phyloP scores from a whole-genome alignment of 2,113 vertebrate species.

The Perognathus longimembris region DNA sequence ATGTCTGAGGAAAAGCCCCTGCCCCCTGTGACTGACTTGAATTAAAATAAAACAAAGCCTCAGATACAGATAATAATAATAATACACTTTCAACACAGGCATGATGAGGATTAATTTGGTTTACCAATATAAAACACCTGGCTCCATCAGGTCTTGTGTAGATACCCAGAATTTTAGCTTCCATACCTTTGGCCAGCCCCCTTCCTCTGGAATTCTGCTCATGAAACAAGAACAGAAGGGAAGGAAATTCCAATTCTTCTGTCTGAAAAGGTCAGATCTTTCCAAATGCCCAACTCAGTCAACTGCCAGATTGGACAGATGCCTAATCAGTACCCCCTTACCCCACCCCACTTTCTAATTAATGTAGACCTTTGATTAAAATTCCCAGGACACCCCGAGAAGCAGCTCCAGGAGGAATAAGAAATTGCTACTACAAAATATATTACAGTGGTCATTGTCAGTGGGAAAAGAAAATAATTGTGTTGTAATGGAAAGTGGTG shows the following conservation, averaged over 20 bases:
- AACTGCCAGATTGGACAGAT: constrained; percentile 28
- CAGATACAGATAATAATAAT: neutral
- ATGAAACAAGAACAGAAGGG: neutral
- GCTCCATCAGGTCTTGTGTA: neutral
- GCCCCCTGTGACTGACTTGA: accelerated
- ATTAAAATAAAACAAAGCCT: neutral
- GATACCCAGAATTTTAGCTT: accelerated
- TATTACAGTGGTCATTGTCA: constrained; percentile 43
- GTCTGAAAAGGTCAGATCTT: constrained; percentile 28
- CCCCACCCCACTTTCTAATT: constrained; percentile 58
- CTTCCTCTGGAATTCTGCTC: neutral
- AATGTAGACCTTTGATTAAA: constrained; percentile 66
- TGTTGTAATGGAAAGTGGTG: constrained; percentile 62
- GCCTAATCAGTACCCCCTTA: constrained; percentile 31
- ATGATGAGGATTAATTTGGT: accelerated
- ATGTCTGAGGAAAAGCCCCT: neutral
- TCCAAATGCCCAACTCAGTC: neutral
- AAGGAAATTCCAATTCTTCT: neutral
- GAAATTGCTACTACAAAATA: constrained; percentile 56
- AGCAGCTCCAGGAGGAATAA: constrained; percentile 46
- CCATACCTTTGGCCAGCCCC: accelerated
- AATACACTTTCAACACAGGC: neutral
- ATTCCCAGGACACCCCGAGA: constrained; percentile 46
- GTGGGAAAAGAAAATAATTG: constrained; percentile 59
- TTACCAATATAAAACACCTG: accelerated